Conservation (phyloP, 2,888 invertebrate species). For the Lasioglossum lativentre region DNA sequence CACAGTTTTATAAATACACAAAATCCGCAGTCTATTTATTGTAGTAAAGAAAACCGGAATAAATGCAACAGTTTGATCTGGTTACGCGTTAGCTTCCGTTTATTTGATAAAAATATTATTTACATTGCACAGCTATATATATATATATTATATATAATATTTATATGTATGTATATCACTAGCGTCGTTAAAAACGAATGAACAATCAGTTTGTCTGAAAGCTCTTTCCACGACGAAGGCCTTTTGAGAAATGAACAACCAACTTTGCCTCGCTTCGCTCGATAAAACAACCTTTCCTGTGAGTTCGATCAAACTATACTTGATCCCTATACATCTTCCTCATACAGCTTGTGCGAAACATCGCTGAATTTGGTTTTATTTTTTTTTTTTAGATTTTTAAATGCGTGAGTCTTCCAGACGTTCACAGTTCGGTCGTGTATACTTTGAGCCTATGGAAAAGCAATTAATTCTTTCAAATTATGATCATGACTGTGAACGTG, state of each 20-base stretch:
- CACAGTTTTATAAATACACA: too few relatives aligned
- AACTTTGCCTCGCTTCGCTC: neutral
- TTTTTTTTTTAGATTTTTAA: neutral
- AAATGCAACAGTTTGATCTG: constrained; percentile 17
- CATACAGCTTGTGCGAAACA: neutral
- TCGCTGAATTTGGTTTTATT: neutral
- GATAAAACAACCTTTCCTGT: neutral
- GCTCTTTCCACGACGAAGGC: constrained; percentile 37
- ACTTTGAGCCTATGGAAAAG: neutral
- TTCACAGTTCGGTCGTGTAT: neutral
- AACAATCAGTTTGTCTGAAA: constrained; percentile 56
- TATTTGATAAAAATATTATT: constrained; percentile 82
- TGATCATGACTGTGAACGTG: neutral
- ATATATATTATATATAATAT: constrained; percentile 3
- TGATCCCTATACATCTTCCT: neutral
- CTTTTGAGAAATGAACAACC: constrained; percentile 19
- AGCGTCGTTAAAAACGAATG: constrained; percentile 56
- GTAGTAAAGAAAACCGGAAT: neutral
- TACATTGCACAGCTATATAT: constrained; percentile 80
- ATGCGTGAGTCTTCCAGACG: neutral
- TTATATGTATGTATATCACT: constrained; percentile 55
- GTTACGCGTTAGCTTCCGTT: constrained; percentile 70
- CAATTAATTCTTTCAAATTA: neutral
- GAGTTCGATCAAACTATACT: neutral
- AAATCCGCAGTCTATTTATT: too few relatives aligned